Evolutionary conservation across 2,113 vertebrate genomes (phyloP).

Genomic region (Hippolais icterina): DNA sequence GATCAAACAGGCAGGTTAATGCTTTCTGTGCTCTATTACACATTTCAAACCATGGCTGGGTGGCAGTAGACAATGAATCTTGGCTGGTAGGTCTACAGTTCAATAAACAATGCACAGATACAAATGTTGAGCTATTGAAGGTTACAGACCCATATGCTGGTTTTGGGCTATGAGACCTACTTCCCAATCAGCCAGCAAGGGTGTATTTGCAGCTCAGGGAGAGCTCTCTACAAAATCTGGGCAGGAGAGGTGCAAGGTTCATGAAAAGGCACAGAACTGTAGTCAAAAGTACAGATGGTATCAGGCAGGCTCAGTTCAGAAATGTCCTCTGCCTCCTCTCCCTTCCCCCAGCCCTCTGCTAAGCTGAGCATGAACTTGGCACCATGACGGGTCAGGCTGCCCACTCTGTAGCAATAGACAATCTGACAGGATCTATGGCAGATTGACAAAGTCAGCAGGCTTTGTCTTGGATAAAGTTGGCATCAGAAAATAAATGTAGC

Average conservation of each 20-base stretch:
- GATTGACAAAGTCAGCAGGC: background rate
- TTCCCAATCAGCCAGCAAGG: background rate
- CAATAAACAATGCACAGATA: background rate
- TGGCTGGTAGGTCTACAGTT: background rate
- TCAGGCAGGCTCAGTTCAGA: background rate
- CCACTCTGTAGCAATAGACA: background rate
- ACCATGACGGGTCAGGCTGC: background rate
- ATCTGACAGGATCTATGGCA: background rate
- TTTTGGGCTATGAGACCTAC: background rate
- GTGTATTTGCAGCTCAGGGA: background rate
- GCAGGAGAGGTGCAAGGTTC: background rate
- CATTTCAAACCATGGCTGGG: background rate
- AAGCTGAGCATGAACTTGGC: background rate
- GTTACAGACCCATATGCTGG: accelerated
- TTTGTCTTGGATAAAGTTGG: background rate
- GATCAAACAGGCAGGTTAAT: background rate
- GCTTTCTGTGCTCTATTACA: background rate
- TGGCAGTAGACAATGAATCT: background rate
- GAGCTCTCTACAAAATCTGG: background rate
- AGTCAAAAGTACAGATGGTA: background rate
- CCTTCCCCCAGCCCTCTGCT: background rate
- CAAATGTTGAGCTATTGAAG: background rate
- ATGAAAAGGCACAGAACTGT: background rate
- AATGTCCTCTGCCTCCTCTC: background rate
- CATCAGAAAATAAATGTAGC: background rate